Evolutionary conservation across 2,888 invertebrate genomes (phyloP), one percentile per base, ranked within the genome.

Genomic region (Byasa hedistus): DNA sequence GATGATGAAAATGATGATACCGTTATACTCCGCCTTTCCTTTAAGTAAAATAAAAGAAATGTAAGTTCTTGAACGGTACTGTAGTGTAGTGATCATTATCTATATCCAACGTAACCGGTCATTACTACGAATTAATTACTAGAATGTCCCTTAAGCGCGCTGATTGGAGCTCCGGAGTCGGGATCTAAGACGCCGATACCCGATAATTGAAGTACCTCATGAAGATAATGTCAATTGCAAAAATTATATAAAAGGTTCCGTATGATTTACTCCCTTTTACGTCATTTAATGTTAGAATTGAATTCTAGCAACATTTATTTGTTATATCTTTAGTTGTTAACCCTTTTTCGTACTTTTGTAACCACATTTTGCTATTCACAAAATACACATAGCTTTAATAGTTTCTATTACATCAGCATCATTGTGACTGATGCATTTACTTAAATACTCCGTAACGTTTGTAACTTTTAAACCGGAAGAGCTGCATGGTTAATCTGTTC

Each of bases 121-220:
- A 32, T 39, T 57, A 32, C 27, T 36, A 51, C 23, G 51, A 23
- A 62, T 62, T 62, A 66, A 66, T 66, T 62, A 66, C 27, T 23
- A 19, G 52, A 5, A 56, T 55, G 57, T 66, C 36, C 44, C 65
- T 57, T 61, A 57, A 54, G 39, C 36, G 57, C 19, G 32, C 56
- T 60, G 65, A 56, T 59, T 55, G 54, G 54, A 3, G 24, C 61
- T 61, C n/a, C 60, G 60, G 36, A n/a, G 54, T 21, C 58, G 8
- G n/a, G 65, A 54, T 52, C 60, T 61, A 17, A 66, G 39, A 65
- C 65, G 44, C 57, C 60, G 51, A 39, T 57, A 61, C 36, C 32
- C 60, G 57, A 60, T 56, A 54, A 64, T 58, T 66, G 65, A 61
- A 61, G 22, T 24, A 21, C 57, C 57, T 27, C 61, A 56, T 48